These are phyloP conservation scores for Botia kubotai DNA, from an alignment of 2,797 vertebrate species.

Conservation along the genomic window DNA sequence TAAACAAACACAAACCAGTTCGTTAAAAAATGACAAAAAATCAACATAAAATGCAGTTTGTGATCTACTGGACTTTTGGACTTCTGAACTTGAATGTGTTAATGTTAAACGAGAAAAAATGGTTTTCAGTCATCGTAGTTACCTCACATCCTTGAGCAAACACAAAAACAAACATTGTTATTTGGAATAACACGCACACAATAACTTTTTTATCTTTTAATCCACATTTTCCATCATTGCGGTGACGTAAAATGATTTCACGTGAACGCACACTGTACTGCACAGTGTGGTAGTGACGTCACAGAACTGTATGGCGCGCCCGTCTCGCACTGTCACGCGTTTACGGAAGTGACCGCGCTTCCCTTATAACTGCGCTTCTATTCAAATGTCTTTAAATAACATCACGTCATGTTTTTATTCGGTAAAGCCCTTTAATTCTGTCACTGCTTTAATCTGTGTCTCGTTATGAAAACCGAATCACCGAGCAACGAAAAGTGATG, in stretches of 20 bases:
- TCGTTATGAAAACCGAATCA: background rate
- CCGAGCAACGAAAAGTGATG: background rate
- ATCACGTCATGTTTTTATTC: background rate
- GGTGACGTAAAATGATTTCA: no score
- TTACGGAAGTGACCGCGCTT: slow-evolving; percentile 40
- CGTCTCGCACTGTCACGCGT: background rate
- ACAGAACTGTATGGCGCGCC: background rate
- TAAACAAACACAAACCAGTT: background rate
- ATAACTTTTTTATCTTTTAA: no score
- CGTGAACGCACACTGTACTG: no score
- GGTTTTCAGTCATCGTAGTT: no score
- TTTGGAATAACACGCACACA: no score
- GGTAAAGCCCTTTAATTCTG: background rate
- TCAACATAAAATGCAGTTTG: background rate
- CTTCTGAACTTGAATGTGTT: no score
- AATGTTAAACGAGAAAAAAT: no score
- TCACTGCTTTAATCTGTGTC: background rate
- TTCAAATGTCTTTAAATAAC: background rate
- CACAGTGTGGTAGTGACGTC: background rate
- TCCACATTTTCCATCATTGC: background rate
- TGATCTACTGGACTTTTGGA: background rate
- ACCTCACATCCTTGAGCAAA: no score
- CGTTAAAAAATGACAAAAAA: background rate
- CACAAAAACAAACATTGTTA: no score
- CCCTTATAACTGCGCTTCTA: background rate